Conservation (phyloP, 2,888 invertebrate genomes). For the Heliothis peltigera region DNA sequence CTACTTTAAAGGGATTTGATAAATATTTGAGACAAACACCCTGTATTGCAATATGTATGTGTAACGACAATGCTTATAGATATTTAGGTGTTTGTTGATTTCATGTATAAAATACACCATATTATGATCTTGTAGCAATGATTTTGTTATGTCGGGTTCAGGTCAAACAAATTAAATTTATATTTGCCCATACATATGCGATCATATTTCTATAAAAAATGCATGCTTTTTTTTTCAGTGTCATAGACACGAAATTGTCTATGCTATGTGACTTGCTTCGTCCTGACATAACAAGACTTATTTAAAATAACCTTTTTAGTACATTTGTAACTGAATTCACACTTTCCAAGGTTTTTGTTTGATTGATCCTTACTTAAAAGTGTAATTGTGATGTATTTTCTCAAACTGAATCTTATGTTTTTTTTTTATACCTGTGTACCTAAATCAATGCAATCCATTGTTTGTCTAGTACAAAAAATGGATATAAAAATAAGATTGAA, state of each 20-base stretch:
- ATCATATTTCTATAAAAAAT: no score
- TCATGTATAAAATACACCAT: slow-evolving; percentile 55
- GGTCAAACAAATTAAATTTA: not conserved
- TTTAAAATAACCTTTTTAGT: slow-evolving; percentile 6
- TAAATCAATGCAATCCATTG: slow-evolving; percentile 37
- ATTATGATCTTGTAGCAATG: slow-evolving; percentile 21
- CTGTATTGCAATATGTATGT: slow-evolving; percentile 56
- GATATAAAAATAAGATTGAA: slow-evolving; percentile 21
- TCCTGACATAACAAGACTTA: not conserved
- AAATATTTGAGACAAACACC: slow-evolving; percentile 23
- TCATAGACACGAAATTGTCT: not conserved
- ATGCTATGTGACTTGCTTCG: not conserved
- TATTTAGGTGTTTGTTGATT: slow-evolving; percentile 58
- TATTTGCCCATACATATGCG: no score
- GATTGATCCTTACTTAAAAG: slow-evolving; percentile 21
- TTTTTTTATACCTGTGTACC: no score
- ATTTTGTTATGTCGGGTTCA: slow-evolving; percentile 15
- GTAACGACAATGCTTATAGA: slow-evolving; percentile 59
- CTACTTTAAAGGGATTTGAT: no score
- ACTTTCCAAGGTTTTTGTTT: slow-evolving; percentile 37
- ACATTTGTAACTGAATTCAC: slow-evolving; percentile 23
- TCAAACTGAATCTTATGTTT: slow-evolving; percentile 20
- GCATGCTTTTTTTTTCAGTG: not conserved
- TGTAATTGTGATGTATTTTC: slow-evolving; percentile 34
- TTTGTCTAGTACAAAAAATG: slow-evolving; percentile 39